phyloP scores from a whole-genome alignment of 2,888 invertebrate genomes.

The Zelleria hepariella region DNA sequence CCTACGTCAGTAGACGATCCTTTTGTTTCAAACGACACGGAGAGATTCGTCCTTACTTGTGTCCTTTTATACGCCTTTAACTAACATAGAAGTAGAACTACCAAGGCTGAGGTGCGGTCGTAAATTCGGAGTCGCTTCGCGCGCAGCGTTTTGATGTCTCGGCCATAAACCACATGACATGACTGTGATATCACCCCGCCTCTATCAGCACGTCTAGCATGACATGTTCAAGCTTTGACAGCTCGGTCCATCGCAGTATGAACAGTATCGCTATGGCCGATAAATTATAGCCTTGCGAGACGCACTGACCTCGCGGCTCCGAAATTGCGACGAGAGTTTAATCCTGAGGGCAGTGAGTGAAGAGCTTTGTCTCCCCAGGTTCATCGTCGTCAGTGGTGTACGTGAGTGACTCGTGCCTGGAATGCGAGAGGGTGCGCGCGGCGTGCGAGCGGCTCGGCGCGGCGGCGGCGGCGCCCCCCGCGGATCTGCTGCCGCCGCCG shows the following conservation, averaged over 20 bases:
- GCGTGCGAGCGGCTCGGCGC: conserved; percentile 63
- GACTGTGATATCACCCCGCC: not conserved
- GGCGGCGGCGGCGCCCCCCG: conserved; percentile 48
- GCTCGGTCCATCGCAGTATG: too few species aligned
- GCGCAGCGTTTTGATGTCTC: not conserved
- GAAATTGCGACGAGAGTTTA: not conserved
- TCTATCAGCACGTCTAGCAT: too few species aligned
- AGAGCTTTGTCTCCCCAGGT: conserved; percentile 26
- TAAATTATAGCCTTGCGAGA: too few species aligned
- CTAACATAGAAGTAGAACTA: not conserved
- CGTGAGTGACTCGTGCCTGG: conserved; percentile 59
- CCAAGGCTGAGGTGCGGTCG: not conserved
- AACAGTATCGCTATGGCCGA: too few species aligned
- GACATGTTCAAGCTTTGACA: too few species aligned
- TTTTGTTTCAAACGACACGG: not conserved
- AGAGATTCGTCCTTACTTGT: not conserved
- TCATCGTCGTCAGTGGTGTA: conserved; percentile 56
- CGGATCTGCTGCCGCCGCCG: conserved; percentile 48
- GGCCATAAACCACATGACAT: not conserved
- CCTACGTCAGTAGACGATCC: conserved; percentile 12
- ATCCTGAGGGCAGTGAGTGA: not conserved
- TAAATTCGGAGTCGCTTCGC: not conserved
- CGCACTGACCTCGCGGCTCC: too few species aligned
- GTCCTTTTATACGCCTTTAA: not conserved
- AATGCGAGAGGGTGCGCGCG: conserved; percentile 63